A percentile compares a stretch with the other conserved stretches of the same genome.
phyloP scores from a whole-genome alignment of 1,140 invertebrate genomes.

The Platyscapa corneri region DNA sequence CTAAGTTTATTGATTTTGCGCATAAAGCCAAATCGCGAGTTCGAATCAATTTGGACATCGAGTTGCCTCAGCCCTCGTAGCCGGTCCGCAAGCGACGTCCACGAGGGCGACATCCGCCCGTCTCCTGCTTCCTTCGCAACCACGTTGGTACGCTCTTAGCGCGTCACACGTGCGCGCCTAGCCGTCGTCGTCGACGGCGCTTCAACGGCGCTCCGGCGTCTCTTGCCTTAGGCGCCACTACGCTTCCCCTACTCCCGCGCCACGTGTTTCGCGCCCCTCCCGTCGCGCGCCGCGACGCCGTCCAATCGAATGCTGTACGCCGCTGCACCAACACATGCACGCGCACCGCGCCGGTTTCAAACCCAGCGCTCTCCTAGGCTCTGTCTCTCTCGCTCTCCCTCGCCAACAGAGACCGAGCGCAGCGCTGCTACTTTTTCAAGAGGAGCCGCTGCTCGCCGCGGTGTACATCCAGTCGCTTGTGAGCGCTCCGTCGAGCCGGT shows the following conservation, averaged over 20 bases:
- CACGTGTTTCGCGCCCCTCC: constrained; percentile 50
- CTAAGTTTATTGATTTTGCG: neutral
- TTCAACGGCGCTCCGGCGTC: constrained; percentile 55
- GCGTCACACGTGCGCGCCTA: constrained; percentile 27
- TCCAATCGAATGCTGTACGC: neutral
- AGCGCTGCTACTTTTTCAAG: constrained; percentile 34
- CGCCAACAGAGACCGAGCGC: neutral
- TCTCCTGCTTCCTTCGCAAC: neutral
- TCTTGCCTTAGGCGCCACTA: constrained; percentile 63
- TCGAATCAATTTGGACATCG: neutral
- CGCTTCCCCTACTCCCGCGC: constrained; percentile 47
- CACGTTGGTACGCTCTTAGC: neutral
- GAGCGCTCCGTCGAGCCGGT: constrained; percentile 34
- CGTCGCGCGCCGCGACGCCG: neutral
- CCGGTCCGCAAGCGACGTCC: too few species aligned
- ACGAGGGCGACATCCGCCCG: neutral
- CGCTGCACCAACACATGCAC: neutral
- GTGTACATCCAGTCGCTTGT: constrained; percentile 39
- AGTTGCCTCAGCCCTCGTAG: neutral
- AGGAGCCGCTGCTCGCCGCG: constrained; percentile 56
- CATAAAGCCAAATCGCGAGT: too few species aligned
- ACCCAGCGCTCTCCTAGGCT: constrained; percentile 36
- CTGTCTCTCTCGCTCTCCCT: neutral
- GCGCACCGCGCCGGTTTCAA: neutral
- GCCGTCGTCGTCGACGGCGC: constrained; percentile 13